Conservation (phyloP, 2,888 invertebrate genomes). For the Drosophila glabriapex region DNA sequence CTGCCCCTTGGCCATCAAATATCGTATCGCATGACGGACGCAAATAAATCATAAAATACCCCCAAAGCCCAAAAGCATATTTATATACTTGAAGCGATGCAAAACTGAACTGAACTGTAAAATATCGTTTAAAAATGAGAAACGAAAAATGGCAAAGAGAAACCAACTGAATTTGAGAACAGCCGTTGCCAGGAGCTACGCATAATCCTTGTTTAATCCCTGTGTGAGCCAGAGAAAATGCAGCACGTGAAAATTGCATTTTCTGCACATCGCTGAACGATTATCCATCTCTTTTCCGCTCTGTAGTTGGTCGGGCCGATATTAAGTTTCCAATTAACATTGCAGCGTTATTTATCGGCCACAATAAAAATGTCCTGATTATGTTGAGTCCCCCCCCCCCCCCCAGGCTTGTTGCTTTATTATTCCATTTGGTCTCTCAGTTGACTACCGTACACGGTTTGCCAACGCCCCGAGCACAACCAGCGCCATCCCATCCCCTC, state of each 20-base stretch:
- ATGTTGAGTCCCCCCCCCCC: conserved; percentile 42
- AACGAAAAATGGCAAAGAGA: conserved; percentile 2
- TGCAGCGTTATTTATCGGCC: conserved; percentile 79
- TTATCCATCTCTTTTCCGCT: background rate
- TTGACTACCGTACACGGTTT: conserved; percentile 36
- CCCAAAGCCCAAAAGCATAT: conserved; percentile 18
- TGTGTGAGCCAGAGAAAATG: background rate
- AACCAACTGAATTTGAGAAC: conserved; percentile 2
- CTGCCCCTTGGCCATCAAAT: conserved; percentile 46
- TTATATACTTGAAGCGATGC: conserved; percentile 22
- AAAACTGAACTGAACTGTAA: background rate
- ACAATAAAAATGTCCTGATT: conserved; percentile 83
- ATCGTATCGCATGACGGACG: conserved; percentile 59
- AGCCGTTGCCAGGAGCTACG: background rate
- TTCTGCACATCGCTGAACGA: background rate
- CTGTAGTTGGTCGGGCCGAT: conserved; percentile 34
- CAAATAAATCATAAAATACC: conserved; percentile 51
- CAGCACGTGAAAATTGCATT: conserved; percentile 40
- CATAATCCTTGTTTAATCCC: conserved; percentile 22
- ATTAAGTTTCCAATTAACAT: conserved; percentile 84
- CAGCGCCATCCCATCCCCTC: background rate
- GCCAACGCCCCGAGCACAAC: conserved; percentile 11
- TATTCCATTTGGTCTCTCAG: conserved; percentile 61
- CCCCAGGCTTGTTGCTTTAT: conserved; percentile 20
- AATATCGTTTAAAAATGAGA: conserved; percentile 6